Percentiles rank a stretch among this genome's conserved stretches.
These are phyloP conservation scores for Sinocyclocheilus anshuiensis DNA, from an alignment of 2,113 vertebrate genomes.

Conservation along the genomic window DNA sequence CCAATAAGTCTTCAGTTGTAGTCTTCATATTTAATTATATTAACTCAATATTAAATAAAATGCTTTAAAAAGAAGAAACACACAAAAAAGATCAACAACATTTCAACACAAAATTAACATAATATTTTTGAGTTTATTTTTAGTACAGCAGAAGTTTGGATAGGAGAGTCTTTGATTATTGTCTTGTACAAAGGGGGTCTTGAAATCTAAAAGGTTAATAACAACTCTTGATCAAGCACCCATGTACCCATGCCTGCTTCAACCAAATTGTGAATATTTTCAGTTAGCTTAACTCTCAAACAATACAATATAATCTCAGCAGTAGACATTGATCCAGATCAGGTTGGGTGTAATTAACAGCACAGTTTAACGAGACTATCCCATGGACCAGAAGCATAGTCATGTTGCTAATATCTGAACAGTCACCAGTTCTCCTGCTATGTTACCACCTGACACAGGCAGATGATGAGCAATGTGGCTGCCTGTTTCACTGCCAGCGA, in stretches of 20 bases:
- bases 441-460: slow-evolving; percentile 33
- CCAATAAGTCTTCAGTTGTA: too few species aligned
- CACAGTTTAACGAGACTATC: slow-evolving; percentile 18
- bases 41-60: too few species aligned
- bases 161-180: not conserved
- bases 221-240: not conserved
- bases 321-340: slow-evolving; percentile 11
- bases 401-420: slow-evolving; percentile 14
- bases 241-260: not conserved
- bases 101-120: too few species aligned
- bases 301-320: not conserved
- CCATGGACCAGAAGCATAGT: slow-evolving; percentile 31
- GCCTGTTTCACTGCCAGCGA: not conserved
- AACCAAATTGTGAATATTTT: slow-evolving; percentile 6
- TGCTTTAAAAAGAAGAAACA: too few species aligned
- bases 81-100: too few species aligned
- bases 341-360: slow-evolving; percentile 37
- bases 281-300: not conserved
- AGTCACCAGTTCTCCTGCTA: slow-evolving; percentile 14
- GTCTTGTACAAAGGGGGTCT: not conserved
- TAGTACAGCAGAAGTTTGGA: not conserved
- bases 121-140: not conserved
- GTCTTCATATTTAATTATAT: too few species aligned
- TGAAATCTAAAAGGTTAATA: not conserved
- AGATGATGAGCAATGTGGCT: slow-evolving; percentile 31